Conservation (phyloP, 2,888 invertebrate species). For the Piscicola geometra region DNA sequence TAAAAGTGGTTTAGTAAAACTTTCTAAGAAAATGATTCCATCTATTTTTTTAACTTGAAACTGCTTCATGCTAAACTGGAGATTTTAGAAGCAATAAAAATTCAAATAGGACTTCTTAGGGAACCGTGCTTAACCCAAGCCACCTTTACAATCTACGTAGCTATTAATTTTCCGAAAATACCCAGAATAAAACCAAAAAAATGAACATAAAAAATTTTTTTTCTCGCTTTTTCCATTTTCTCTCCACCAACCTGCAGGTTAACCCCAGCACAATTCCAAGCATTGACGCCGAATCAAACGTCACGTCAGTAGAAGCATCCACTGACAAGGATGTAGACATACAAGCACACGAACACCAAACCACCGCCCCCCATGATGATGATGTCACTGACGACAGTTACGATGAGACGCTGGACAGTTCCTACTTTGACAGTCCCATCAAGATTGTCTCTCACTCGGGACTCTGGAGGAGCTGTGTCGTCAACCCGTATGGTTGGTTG, state of each 20-base stretch:
- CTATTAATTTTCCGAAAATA: no score
- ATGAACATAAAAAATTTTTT: no score
- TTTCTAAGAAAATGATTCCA: no score
- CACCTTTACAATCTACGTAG: no score
- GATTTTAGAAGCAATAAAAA: no score
- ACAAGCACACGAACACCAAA: conserved; percentile 1
- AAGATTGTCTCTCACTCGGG: conserved; percentile 33
- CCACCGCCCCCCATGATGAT: background rate
- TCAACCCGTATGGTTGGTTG: background rate
- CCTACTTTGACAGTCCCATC: conserved; percentile 16
- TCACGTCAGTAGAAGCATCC: background rate
- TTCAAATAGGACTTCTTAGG: no score
- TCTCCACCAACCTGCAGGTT: background rate
- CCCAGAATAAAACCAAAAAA: no score
- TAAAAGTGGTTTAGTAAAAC: no score
- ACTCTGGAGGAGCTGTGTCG: conserved; percentile 36
- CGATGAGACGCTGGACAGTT: conserved; percentile 1
- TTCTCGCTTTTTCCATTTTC: background rate
- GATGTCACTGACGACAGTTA: background rate
- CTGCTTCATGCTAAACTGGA: no score
- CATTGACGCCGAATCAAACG: background rate
- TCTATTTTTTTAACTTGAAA: no score
- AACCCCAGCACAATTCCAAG: conserved; percentile 28
- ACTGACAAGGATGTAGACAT: conserved; percentile 4
- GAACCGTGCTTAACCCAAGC: no score